Base-by-base conservation (phyloP, 2,888 invertebrate genomes). In the Drosophila eohydei region DNA sequence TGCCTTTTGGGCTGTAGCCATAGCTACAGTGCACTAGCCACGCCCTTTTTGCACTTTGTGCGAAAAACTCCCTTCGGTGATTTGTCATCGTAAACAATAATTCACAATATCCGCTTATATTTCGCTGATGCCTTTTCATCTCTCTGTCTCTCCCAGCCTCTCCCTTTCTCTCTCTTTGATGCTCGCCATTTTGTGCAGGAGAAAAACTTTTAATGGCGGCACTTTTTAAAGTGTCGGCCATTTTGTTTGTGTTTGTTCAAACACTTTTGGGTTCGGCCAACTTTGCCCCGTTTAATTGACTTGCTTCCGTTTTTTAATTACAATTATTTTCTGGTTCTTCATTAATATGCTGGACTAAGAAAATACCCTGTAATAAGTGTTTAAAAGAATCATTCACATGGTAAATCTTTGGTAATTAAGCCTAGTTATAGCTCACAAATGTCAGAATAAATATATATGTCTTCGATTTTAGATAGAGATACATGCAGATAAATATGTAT, bases 11-110 rank as follows among this genome's bases (percentile, higher is more conserved):
- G 38, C 40, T 51, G 2, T 26, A 2, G 52, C 52, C 38, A 1
- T 4, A 6, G 38, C 30, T 38, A 11, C n/a, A 54, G n/a, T 40
- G 46, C 63, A 54, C 26, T 26, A 28, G 26, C 54, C 54, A 54
- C 52, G 52, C 52, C 52, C 36, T 14, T 14, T 54, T 61, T 40
- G n/a, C 56, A 51, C 57, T 43, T 32, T n/a, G 26, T 7, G 16
- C 26, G n/a, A 38, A 5, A 40, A 58, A 52, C 51, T 67, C 56
- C 36, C 38, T 36, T 38, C 28, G 50, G 65, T 68, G 60, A 80
- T 80, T 80, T 80, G 80, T 80, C 80, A 83, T 83, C 77, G 80
- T 80, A 76, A 80, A 76, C 80, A 76, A 80, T 80, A 80, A 70
- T 73, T 80, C 73, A 76, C 77, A 66, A 76, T 80, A 80, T 83